These are phyloP conservation scores for Serranochromis macrocephalus DNA, from an alignment of 2,113 vertebrate species.

Conservation along the genomic window DNA sequence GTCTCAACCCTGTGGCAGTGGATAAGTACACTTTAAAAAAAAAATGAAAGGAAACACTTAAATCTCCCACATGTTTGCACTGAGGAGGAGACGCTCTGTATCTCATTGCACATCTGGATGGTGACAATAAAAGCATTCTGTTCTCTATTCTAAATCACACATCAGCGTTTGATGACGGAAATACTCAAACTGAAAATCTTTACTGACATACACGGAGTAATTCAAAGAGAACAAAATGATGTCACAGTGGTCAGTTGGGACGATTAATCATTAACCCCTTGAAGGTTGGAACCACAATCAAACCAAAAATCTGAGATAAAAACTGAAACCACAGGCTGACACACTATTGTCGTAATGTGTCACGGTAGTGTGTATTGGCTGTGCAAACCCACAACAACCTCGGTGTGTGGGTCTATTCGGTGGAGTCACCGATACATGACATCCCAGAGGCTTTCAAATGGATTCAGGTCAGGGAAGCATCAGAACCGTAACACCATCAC, in stretches of 20 bases:
- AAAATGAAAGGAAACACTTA: not conserved
- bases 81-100: not conserved
- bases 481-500: not conserved
- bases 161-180: not conserved
- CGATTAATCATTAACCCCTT: not conserved
- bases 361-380: not conserved
- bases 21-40: not conserved
- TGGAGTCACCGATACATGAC: not conserved
- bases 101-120: not conserved
- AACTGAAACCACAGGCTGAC: not conserved
- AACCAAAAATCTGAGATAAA: not conserved
- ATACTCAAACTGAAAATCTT: not conserved
- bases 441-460: not conserved
- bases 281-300: not conserved
- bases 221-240: not conserved
- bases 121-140: not conserved
- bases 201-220: not conserved
- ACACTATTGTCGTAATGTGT: not conserved
- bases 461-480: not conserved
- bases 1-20: not conserved
- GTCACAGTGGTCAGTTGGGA: not conserved
- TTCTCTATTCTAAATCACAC: not conserved
- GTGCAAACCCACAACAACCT: not conserved
- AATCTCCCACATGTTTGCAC: not conserved
- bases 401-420: fast-evolving